These are phyloP conservation scores for Marisa cornuarietis DNA, from an alignment of 1,140 invertebrate species.

Conservation along the genomic window DNA sequence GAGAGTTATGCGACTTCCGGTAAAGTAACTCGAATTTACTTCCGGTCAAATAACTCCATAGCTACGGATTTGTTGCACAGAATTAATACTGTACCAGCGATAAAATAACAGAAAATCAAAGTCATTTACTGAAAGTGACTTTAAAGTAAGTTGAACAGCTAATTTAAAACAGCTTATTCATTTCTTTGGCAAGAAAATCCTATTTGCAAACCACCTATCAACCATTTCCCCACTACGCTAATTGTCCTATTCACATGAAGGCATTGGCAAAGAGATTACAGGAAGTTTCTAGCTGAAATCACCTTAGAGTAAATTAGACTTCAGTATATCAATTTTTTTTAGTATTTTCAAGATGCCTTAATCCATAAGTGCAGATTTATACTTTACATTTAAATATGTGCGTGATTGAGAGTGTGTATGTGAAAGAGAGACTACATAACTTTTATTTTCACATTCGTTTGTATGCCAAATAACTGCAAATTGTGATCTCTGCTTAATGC, in stretches of 20 bases:
- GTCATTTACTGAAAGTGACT: background rate
- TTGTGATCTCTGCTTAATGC: too few species aligned
- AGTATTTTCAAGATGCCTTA: too few species aligned
- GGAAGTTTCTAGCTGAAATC: too few species aligned
- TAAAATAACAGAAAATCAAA: background rate
- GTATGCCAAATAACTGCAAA: too few species aligned
- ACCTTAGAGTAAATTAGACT: too few species aligned
- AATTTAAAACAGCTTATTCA: background rate
- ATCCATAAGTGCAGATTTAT: too few species aligned
- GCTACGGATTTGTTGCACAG: background rate
- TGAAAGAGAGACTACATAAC: too few species aligned
- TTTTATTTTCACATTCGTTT: too few species aligned
- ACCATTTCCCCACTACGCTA: background rate
- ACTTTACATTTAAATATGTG: too few species aligned
- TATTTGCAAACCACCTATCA: background rate
- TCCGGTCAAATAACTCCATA: background rate
- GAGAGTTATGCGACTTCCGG: conserved; percentile 11
- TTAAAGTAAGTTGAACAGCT: background rate
- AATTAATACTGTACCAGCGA: background rate
- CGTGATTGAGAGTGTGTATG: too few species aligned
- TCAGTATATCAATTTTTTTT: too few species aligned
- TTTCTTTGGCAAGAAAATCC: background rate
- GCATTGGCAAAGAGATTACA: too few species aligned
- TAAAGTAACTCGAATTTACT: conserved; percentile 1
- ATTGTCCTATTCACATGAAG: background rate